Evolutionary conservation across 2,113 vertebrate species (phyloP), one percentile per base, ranked within the genome.

Genomic region (Vulpes vulpes): DNA sequence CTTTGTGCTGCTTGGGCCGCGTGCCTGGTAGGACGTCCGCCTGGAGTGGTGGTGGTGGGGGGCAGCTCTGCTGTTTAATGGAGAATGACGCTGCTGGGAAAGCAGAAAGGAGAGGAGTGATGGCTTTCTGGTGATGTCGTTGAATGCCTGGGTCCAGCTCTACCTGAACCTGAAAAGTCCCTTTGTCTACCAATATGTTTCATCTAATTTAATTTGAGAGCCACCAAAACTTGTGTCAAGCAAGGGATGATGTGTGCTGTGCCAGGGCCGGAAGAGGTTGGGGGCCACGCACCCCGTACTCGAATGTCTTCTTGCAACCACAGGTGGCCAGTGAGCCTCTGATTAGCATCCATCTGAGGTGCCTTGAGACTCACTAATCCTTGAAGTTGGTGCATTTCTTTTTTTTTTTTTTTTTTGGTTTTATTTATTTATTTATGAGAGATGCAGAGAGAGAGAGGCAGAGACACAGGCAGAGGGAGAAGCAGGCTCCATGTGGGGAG

Each of bases 241-340:
- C 3, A 20, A 23, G 14, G 38, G 19, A 7, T 7, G 19, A 38
- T 6, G 43, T 5, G 4, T 8, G 5, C 0, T 20, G 38, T 11
- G 30, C 14, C 15, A 9, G 57, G 20, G n/a, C 7, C 20, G 11
- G 27, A 16, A 30, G 23, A 7, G 15, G 35, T 2, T 11, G 32
- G 17, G 2, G 2, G 14, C 22, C 27, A 6, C 0, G 17, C 6
- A 11, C 0, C 20, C 49, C 35, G 2, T 0, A 4, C 16, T 14
- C 14, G 0, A 5, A 4, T 3, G 1, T n/a, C 49, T 60, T 84
- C 71, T 32, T 32, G 11, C 4, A n/a, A 20, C 2, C 3, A 4
- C 38, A 43, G 38, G 12, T 27, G 88, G 19, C 65, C 59, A 4
- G 20, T 0, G 0, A 6, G 10, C 57, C 53, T 80, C 62, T 35